Evolutionary conservation across 35 echinoderm and acorn worm genomes (phyloP).

Genomic region (Anneissia japonica): DNA sequence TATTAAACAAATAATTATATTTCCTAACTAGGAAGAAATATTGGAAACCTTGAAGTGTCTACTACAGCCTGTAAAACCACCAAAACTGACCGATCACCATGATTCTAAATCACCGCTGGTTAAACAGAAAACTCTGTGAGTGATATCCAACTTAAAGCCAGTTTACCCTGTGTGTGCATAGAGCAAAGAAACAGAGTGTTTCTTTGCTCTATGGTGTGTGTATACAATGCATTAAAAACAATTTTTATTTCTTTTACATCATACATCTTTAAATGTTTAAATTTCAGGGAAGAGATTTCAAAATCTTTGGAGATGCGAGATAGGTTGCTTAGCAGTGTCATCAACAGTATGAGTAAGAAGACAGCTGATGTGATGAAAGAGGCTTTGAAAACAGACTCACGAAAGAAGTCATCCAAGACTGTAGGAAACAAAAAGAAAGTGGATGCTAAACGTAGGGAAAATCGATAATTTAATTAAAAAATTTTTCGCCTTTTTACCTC

Average conservation of each 20-base stretch:
- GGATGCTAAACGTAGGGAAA: background rate
- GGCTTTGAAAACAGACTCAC: slow-evolving; percentile 12
- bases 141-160: too few species aligned
- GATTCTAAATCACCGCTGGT: background rate
- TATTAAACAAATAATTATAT: background rate
- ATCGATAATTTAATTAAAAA: too few species aligned
- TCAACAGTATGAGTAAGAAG: slow-evolving; percentile 24
- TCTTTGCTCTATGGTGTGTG: too few species aligned
- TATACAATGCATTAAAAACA: too few species aligned
- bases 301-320: slow-evolving; percentile 34
- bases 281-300: slow-evolving; percentile 18
- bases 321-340: slow-evolving; percentile 19
- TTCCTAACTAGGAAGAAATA: background rate
- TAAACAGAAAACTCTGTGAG: background rate
- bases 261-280: too few species aligned
- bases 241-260: too few species aligned
- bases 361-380: slow-evolving; percentile 34
- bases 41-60: background rate
- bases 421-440: background rate
- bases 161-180: too few species aligned
- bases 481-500: too few species aligned
- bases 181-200: too few species aligned
- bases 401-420: background rate
- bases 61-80: background rate
- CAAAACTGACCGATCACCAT: background rate